Conservation (phyloP, 2,797 vertebrate species). For the Pseudotriccus pelzelni region DNA sequence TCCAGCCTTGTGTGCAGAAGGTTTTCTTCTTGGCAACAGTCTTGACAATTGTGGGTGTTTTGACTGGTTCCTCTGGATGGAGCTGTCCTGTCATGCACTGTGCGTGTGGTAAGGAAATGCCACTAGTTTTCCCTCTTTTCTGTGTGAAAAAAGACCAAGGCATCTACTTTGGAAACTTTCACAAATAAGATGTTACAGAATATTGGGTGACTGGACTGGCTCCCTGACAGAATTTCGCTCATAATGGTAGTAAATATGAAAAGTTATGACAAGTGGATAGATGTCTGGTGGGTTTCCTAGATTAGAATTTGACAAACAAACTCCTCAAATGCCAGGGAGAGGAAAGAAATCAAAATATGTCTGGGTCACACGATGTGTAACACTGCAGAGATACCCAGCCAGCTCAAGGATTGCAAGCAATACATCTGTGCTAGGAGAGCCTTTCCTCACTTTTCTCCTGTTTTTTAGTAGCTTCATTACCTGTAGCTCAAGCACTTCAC, state of each 20-base stretch:
- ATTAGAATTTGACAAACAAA: background rate
- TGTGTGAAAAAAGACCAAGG: background rate
- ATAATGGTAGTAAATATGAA: background rate
- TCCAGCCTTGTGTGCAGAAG: conserved; percentile 82
- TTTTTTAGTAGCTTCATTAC: background rate
- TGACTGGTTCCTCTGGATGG: conserved; percentile 82
- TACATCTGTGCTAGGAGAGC: background rate
- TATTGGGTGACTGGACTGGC: background rate
- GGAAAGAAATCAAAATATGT: background rate
- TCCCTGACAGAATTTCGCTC: background rate
- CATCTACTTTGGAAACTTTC: background rate
- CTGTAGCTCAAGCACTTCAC: background rate
- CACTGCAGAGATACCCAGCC: background rate
- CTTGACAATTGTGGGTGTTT: conserved; percentile 81
- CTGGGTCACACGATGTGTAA: background rate
- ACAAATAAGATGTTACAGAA: background rate
- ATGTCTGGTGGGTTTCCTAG: background rate
- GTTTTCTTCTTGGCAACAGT: conserved; percentile 82
- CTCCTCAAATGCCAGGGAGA: background rate
- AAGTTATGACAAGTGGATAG: background rate
- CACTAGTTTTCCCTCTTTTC: background rate
- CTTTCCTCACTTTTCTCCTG: background rate
- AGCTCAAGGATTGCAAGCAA: background rate
- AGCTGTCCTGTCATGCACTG: conserved; percentile 80
- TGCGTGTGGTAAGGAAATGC: conserved; percentile 74